Evolutionary conservation across 2,797 vertebrate genomes (phyloP).

Genomic region (Muscicapa striata): DNA sequence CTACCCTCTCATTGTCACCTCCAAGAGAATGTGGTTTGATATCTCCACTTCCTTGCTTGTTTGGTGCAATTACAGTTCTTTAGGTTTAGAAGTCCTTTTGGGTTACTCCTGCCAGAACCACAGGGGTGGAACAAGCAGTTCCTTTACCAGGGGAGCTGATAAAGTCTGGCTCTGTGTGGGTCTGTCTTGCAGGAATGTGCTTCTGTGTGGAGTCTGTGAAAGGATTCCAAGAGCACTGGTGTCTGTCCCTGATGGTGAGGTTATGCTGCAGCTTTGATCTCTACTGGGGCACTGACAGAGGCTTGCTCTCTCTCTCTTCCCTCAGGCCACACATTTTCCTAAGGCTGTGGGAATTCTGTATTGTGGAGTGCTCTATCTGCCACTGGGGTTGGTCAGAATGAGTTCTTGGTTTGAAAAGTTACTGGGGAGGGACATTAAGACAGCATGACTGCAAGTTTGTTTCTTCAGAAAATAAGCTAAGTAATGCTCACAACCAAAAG

Average conservation of each 20-base stretch:
- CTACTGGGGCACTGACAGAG: not conserved
- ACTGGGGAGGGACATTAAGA: not conserved
- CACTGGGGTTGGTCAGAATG: not conserved
- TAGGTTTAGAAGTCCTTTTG: not conserved
- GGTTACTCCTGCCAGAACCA: not conserved
- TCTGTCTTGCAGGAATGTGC: not conserved
- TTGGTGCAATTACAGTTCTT: not conserved
- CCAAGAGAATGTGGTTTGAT: not conserved
- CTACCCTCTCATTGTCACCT: not conserved
- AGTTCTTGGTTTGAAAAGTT: not conserved
- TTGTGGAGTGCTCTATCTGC: not conserved
- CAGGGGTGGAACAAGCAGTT: not conserved
- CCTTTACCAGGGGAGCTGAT: not conserved
- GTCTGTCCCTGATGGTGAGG: not conserved
- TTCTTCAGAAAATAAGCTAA: not conserved
- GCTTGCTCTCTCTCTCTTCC: not conserved
- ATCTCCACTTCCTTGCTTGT: fast-evolving
- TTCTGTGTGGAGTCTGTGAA: slow-evolving; percentile 16
- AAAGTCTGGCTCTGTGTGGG: not conserved
- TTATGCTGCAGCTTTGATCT: slow-evolving; percentile 16
- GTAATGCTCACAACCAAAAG: not conserved
- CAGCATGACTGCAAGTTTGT: not conserved
- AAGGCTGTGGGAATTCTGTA: not conserved
- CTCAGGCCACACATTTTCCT: not conserved
- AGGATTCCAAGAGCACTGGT: not conserved